Evolutionary conservation across 2,888 invertebrate genomes (phyloP).

Genomic region (Scaptomyza polygonia): DNA sequence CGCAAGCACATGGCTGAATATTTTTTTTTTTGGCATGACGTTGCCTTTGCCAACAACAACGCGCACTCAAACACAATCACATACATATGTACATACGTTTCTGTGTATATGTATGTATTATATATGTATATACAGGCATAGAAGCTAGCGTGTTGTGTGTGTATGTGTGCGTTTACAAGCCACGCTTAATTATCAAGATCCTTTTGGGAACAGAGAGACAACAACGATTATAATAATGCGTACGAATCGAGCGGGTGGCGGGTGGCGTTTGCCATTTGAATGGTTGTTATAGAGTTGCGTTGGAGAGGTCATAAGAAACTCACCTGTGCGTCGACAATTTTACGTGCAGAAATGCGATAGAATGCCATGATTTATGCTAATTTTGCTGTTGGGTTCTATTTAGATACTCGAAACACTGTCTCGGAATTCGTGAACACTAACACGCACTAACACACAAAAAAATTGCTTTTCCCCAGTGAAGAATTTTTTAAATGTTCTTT

Average conservation of each 20-base stretch:
- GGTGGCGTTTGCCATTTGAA: constrained; percentile 8
- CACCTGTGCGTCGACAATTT: constrained; percentile 88
- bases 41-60: constrained; percentile 49
- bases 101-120: neutral
- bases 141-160: constrained; percentile 8
- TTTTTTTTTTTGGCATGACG: constrained; percentile 63
- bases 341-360: constrained; percentile 88
- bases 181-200: constrained; percentile 47
- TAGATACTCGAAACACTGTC: constrained; percentile 47
- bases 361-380: constrained; percentile 86
- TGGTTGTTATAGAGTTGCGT: constrained; percentile 12
- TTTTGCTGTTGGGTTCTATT: constrained; percentile 39
- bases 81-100: neutral
- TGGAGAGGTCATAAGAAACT: constrained; percentile 52
- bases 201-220: constrained; percentile 22
- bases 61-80: constrained; percentile 17
- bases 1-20: constrained; percentile 71
- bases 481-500: constrained; percentile 74
- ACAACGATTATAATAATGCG: constrained; percentile 13
- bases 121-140: neutral
- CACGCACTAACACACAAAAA: constrained; percentile 73
- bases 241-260: neutral
- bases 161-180: constrained; percentile 38
- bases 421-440: constrained; percentile 52
- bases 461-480: constrained; percentile 69